These are phyloP conservation scores for Sarcoramphus papa DNA, from an alignment of 2,797 vertebrate species.

Conservation along the genomic window DNA sequence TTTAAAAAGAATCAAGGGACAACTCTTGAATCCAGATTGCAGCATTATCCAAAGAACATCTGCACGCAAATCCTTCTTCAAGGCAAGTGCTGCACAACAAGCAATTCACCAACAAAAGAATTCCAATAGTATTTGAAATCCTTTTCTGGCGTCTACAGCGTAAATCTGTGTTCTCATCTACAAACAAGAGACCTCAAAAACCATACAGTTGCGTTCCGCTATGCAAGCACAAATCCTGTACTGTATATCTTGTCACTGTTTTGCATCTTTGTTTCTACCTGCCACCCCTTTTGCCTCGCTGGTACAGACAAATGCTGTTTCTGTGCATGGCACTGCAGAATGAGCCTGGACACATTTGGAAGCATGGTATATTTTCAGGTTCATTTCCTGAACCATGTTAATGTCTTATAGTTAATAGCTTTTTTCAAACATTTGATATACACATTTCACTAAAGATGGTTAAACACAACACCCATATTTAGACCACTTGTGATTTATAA, in stretches of 20 bases:
- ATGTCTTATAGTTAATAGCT: not conserved
- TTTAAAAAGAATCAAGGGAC: not conserved
- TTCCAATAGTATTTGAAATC: not conserved
- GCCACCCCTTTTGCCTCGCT: not conserved
- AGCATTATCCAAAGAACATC: not conserved
- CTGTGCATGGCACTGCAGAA: not conserved
- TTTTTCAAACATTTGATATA: not conserved
- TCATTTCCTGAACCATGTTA: not conserved
- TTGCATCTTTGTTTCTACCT: not conserved
- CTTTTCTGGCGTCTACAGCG: not conserved
- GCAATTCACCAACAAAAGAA: constrained; percentile 16
- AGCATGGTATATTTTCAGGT: not conserved
- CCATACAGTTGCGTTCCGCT: not conserved
- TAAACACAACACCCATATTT: not conserved
- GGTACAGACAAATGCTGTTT: not conserved
- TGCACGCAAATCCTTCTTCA: constrained; percentile 3
- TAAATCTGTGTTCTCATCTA: not conserved
- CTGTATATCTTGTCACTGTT: not conserved
- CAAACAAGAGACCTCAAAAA: not conserved
- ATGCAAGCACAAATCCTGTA: not conserved
- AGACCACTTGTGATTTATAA: not conserved
- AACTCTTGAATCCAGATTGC: not conserved
- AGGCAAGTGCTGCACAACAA: constrained; percentile 15
- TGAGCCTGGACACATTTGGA: not conserved
- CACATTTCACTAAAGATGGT: not conserved